phyloP scores from a whole-genome alignment of 2,888 invertebrate genomes.

The Xestobium rufovillosum region DNA sequence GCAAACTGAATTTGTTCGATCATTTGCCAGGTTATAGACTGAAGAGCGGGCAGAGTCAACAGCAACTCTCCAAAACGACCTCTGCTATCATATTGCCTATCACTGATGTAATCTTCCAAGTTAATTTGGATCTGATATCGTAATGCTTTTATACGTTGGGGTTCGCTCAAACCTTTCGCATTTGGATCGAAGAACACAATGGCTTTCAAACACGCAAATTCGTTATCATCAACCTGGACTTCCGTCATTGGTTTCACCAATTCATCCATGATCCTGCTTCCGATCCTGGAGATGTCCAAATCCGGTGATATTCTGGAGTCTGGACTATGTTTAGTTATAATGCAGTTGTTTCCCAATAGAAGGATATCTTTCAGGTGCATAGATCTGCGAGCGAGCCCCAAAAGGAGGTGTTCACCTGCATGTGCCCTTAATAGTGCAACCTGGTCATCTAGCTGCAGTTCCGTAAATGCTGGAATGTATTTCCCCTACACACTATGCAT shows the following conservation, averaged over 20 bases:
- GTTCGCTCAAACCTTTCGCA: slow-evolving; percentile 86
- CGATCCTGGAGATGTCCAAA: slow-evolving; percentile 86
- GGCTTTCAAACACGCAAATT: slow-evolving; percentile 96
- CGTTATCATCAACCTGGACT: slow-evolving; percentile 94
- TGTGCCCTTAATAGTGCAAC: slow-evolving; percentile 91
- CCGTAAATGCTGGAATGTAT: slow-evolving; percentile 93
- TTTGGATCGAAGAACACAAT: slow-evolving; percentile 98
- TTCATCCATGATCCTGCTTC: slow-evolving; percentile 92
- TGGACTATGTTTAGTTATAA: slow-evolving; percentile 85
- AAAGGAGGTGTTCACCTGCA: slow-evolving; percentile 90
- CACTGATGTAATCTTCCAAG: slow-evolving; percentile 93
- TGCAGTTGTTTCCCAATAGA: slow-evolving; percentile 91
- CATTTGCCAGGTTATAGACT: slow-evolving; percentile 97
- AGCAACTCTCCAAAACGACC: slow-evolving; percentile 92
- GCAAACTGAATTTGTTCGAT: slow-evolving; percentile 97
- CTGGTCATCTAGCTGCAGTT: slow-evolving; percentile 92
- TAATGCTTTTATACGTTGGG: slow-evolving; percentile 77
- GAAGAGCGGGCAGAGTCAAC: slow-evolving; percentile 85
- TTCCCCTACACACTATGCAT: slow-evolving; percentile 99
- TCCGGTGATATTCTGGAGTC: slow-evolving; percentile 63
- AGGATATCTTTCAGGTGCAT: slow-evolving; percentile 87
- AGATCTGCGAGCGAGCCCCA: slow-evolving; percentile 90
- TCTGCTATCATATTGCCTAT: slow-evolving; percentile 87
- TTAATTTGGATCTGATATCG: slow-evolving; percentile 92
- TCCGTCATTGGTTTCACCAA: slow-evolving; percentile 90